Evolutionary conservation across 1,140 invertebrate species (phyloP), one percentile per base, ranked within the genome.

Genomic region (Microplitis mediator): DNA sequence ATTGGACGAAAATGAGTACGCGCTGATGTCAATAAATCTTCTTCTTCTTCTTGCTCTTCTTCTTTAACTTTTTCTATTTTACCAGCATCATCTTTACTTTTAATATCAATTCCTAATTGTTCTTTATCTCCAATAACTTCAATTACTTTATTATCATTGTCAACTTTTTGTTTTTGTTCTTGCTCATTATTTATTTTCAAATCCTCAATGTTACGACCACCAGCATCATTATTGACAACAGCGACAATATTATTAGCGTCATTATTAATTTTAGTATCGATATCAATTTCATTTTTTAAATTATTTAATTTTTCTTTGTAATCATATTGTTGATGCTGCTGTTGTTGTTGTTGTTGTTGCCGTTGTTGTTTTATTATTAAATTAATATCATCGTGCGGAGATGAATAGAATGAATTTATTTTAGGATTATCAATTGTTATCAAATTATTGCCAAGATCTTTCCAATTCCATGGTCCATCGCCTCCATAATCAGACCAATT

Each of bases 1-100:
- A 94, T 94, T 3, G 93, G 93, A 70, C 90, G 89, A 86, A 95
- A 95, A 83, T 94, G 93, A 62, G 93, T 93, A 61, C 90, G 89
- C 67, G 90, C 86, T 2, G 92, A 93, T 11, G 90, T 92, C 32
- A 94, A 84, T 64, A 94, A 82, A 83, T 93, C 91, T 81, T 94
- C 92, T 32, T 92, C 88, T 51, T 89, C 88, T 63, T 88, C 85
- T 62, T 69, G 39, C 5, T 32, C 50, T 4, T 13, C 16, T 31
- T 52, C 14, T 13, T 56, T 51, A 14, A 32, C 52, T 16, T 56
- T 32, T n/a, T 13, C 51, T 34, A 56, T 13, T 13, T 51, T 14
- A 3, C 32, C 16, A 3, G 23, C 14, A 3, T 23, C 16, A 3
- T 9, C 14, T 32, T 52, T 23, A 54, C 52, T 39, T 16, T 51